A percentile compares a stretch with the other conserved stretches of the same genome.
These are phyloP conservation scores for Escarpia spicata DNA, from an alignment of 2,888 invertebrate species.

Conservation along the genomic window DNA sequence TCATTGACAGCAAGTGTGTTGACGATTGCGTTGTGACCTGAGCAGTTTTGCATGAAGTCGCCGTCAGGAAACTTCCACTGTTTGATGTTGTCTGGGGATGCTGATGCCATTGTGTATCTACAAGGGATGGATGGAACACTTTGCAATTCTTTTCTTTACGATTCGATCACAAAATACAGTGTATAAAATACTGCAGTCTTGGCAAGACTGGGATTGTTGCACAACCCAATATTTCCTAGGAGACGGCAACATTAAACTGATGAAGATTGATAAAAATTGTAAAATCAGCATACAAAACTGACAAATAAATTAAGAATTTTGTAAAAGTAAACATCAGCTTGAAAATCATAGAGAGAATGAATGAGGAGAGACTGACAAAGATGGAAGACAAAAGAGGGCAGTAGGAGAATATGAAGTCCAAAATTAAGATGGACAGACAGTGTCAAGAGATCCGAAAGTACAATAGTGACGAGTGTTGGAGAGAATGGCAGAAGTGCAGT, in stretches of 20 bases:
- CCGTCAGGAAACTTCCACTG: constrained; percentile 99
- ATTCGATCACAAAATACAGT: neutral
- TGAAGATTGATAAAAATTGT: neutral
- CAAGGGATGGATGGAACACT: neutral
- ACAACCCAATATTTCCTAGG: neutral
- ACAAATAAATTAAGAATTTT: neutral
- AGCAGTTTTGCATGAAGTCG: constrained; percentile 94
- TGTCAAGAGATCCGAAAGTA: no score
- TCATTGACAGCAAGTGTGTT: constrained; percentile 95
- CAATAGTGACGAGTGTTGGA: no score
- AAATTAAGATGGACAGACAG: no score
- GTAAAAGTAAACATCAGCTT: no score
- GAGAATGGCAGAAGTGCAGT: no score
- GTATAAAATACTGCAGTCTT: neutral
- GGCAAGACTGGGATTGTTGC: neutral
- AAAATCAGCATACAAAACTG: neutral
- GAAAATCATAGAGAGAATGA: no score
- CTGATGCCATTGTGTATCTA: constrained; percentile 94
- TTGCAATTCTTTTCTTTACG: neutral
- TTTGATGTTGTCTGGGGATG: constrained; percentile 98
- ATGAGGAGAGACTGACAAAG: no score
- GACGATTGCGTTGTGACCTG: constrained; percentile 96
- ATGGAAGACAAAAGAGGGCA: no score
- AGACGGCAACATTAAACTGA: neutral
- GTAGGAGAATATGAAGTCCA: no score